Evolutionary conservation across 2,888 invertebrate genomes (phyloP), one percentile per base, ranked within the genome.

Genomic region (Nephrotoma appendiculata): DNA sequence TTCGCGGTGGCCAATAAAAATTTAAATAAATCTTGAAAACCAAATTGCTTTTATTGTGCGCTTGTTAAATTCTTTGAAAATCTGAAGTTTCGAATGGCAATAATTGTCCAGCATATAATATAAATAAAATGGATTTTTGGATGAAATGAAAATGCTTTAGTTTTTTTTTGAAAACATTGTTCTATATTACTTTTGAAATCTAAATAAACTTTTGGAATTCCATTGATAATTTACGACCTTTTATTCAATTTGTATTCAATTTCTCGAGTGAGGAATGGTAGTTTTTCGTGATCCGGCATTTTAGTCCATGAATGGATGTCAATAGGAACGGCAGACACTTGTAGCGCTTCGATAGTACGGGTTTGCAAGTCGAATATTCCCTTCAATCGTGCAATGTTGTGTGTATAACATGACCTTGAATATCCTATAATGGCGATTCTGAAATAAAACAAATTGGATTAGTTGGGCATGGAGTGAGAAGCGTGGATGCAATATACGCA

Each of bases 361-460:
- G 87, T 86, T 52, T 86, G 85, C 9, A 88, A n/a, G 6, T 88
- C 71, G 83, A 87, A 87, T 5, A 87, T 85, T 41, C 87, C 88
- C 83, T 87, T 87, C 4, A 88, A 41, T 19, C 87, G 57, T 9
- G 31, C 85, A 48, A 86, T 9, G 84, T 87, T 88, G 0, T 86
- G 48, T 0, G 83, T 83, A 41, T 87, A 88, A 84, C 87, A 85
- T 2, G 87, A 87, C 57, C 85, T 44, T 41, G 87, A 87, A 7
- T 86, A 87, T 31, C 31, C 84, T 45, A 87, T 15, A 6, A 88
- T 57, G 19, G 87, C 87, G 43, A 88, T 44, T 19, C 88, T 88
- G 86, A 15, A 42, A 12, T 15, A 87, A 87, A 86, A 42, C 86
- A 12, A 44, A 45, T 85, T 83, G 11, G 7, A 44, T 44, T 85